phyloP scores from a whole-genome alignment of 2,888 invertebrate species.

The Troglohyphantes excavatus region DNA sequence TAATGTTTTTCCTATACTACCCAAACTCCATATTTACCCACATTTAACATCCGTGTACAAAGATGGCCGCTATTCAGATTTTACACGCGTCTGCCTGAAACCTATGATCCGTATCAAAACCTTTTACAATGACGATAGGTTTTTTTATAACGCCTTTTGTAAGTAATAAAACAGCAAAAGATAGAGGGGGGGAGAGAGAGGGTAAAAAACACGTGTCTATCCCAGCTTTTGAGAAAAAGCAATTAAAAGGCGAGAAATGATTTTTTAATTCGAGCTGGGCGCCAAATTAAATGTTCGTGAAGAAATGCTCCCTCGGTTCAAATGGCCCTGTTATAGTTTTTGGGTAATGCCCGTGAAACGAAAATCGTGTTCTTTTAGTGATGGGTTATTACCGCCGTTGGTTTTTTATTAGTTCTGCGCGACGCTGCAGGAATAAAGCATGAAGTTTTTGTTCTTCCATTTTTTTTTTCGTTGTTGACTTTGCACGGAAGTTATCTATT shows the following conservation, averaged over 20 bases:
- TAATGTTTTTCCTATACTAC: too few relatives aligned
- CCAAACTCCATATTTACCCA: neutral
- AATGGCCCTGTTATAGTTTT: slow-evolving; percentile 48
- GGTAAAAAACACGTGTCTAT: slow-evolving; percentile 39
- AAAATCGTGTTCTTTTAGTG: slow-evolving; percentile 42
- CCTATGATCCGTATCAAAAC: slow-evolving; percentile 58
- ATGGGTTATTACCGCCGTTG: slow-evolving; percentile 25
- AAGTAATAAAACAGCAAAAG: slow-evolving; percentile 37
- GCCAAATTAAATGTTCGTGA: slow-evolving; percentile 71
- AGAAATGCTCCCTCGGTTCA: slow-evolving; percentile 47
- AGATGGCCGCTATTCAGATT: slow-evolving; percentile 10
- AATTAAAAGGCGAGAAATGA: slow-evolving; percentile 67
- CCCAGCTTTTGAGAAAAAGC: slow-evolving; percentile 61
- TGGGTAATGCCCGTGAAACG: slow-evolving; percentile 62
- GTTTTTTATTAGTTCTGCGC: slow-evolving; percentile 18
- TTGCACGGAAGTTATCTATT: too few relatives aligned
- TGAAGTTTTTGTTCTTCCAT: neutral
- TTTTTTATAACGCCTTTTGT: slow-evolving; percentile 32
- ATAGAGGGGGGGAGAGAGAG: slow-evolving; percentile 14
- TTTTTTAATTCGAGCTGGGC: slow-evolving; percentile 69
- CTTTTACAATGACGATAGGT: slow-evolving; percentile 59
- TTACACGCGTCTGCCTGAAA: neutral
- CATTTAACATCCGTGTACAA: slow-evolving; percentile 13
- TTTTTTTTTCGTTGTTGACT: neutral
- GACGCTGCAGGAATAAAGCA: slow-evolving; percentile 7